These are phyloP conservation scores for Halictus rubicundus DNA, from an alignment of 1,140 invertebrate genomes.

Conservation along the genomic window DNA sequence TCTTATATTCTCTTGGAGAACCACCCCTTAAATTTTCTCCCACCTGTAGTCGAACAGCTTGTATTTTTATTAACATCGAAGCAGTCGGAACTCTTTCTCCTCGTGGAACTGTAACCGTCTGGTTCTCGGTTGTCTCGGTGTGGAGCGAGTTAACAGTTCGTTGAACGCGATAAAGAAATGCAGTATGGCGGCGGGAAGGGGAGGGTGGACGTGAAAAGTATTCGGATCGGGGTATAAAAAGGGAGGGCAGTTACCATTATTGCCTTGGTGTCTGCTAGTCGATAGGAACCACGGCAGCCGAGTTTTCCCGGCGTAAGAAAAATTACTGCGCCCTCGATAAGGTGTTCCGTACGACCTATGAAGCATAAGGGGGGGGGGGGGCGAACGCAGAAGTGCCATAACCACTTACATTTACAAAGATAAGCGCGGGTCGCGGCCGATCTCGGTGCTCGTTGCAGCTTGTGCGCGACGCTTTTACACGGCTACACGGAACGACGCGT, in stretches of 20 bases:
- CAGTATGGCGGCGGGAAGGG: too few species aligned
- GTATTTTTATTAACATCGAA: too few species aligned
- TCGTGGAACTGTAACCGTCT: too few species aligned
- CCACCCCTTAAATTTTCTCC: too few species aligned
- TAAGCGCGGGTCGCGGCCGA: not conserved
- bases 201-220: not conserved
- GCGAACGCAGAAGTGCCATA: conserved; percentile 14
- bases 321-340: conserved; percentile 24
- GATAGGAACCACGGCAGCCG: not conserved
- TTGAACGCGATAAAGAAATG: too few species aligned
- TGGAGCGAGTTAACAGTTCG: too few species aligned
- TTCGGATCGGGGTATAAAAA: not conserved
- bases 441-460: too few species aligned
- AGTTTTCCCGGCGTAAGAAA: conserved; percentile 19
- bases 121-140: too few species aligned
- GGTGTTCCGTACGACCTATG: conserved; percentile 1
- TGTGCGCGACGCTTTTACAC: too few species aligned
- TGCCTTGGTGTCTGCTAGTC: conserved; percentile 5
- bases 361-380: conserved; percentile 15
- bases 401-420: conserved; percentile 25
- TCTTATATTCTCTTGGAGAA: too few species aligned
- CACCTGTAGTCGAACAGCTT: too few species aligned
- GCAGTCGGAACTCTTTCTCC: too few species aligned
- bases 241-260: conserved; percentile 7
- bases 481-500: not conserved